Conservation (phyloP, 2,888 invertebrate genomes). For the Endotricha flammealis region DNA sequence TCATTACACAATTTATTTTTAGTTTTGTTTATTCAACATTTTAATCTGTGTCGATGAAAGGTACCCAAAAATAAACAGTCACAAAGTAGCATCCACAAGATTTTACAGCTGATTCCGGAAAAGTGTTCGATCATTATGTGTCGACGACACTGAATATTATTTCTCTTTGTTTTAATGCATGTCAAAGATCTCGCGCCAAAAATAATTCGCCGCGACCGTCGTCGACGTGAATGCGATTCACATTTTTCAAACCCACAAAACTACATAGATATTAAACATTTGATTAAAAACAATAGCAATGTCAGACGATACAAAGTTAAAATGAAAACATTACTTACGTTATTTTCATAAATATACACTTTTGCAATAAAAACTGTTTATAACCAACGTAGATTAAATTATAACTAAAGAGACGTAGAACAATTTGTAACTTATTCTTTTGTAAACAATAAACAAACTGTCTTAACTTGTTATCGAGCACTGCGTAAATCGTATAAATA, state of each 20-base stretch:
- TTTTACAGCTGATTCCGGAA: background rate
- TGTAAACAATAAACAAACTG: background rate
- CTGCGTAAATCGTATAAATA: background rate
- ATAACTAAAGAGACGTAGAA: too few relatives aligned
- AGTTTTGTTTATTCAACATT: too few relatives aligned
- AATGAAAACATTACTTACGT: too few relatives aligned
- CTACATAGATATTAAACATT: too few relatives aligned
- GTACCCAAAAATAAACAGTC: background rate
- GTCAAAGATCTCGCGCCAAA: slow-evolving; percentile 52
- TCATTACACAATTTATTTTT: background rate
- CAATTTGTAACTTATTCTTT: background rate
- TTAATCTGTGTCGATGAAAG: background rate
- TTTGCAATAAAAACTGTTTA: too few relatives aligned
- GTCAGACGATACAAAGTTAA: too few relatives aligned
- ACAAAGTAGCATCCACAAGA: background rate
- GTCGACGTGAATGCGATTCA: background rate
- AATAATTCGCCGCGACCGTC: slow-evolving; percentile 39
- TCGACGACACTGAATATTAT: background rate
- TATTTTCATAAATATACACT: too few relatives aligned
- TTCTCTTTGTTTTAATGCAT: slow-evolving; percentile 35
- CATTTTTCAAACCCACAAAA: too few relatives aligned
- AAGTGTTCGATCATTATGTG: background rate
- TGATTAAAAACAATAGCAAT: too few relatives aligned
- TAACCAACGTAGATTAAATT: too few relatives aligned
- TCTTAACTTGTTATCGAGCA: background rate